Percentiles rank a stretch among this genome's conserved stretches.
phyloP scores from a whole-genome alignment of 2,888 invertebrate genomes.

The Stenchaetothrips biformis region DNA sequence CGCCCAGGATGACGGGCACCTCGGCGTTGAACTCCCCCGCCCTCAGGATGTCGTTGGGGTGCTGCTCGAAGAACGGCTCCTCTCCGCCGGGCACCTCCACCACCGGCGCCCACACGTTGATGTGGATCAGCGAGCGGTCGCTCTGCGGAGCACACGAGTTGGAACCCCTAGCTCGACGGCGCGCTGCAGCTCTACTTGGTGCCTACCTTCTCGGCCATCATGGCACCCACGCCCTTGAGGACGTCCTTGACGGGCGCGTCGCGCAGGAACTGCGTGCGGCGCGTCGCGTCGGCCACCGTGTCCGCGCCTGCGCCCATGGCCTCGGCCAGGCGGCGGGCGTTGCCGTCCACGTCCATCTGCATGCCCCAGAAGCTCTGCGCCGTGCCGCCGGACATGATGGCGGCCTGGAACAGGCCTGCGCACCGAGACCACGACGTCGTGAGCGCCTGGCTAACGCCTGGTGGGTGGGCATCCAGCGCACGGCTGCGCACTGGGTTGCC shows the following conservation, averaged over 20 bases:
- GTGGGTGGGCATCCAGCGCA: no score
- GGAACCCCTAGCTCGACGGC: neutral
- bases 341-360: neutral
- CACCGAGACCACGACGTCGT: neutral
- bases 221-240: neutral
- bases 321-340: neutral
- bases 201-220: neutral
- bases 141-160: neutral
- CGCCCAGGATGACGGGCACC: neutral
- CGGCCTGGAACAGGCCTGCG: neutral
- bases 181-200: neutral
- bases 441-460: no score
- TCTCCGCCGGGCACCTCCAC: neutral
- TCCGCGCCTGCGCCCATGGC: slow-evolving; percentile 7
- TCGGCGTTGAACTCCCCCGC: neutral
- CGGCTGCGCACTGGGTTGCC: no score
- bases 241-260: slow-evolving; percentile 6
- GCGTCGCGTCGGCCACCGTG: neutral
- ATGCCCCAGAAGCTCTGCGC: neutral
- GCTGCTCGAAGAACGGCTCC: neutral
- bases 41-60: neutral
- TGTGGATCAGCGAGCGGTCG: neutral
- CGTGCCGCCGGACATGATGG: neutral
- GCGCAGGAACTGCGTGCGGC: slow-evolving; percentile 10
- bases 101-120: neutral